Evolutionary conservation across 2,113 vertebrate genomes (phyloP), one percentile per base, ranked within the genome.

Genomic region (Microcebus murinus): DNA sequence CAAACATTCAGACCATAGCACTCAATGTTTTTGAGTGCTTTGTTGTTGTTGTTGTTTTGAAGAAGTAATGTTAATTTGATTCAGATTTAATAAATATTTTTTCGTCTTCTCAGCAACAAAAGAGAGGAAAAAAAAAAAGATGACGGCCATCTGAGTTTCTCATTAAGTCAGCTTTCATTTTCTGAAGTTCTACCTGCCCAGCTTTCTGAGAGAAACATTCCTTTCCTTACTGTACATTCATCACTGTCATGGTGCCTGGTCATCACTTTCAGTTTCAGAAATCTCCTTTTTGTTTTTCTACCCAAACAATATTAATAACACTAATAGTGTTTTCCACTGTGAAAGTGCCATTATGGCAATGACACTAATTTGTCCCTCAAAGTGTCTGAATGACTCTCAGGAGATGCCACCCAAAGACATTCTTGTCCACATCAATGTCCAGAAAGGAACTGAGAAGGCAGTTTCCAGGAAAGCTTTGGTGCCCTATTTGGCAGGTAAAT

Each of bases 81-180:
- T 87, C 73, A 94, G 34, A 98, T 91, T 84, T 97, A 92, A 96
- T 93, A 79, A 95, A 8, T n/a, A 84, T 18, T 89, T 87, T 92
- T 61, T 59, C 42, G 97, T 98, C 63, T 97, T 98, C 92, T 87
- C 93, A 96, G 96, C 23, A 90, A 95, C 98, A 97, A 88, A 57
- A 74, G 57, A 70, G 81, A 90, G 48, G 48, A 2, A 93, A 80
- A 67, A n/a, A 65, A 15, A 15, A 67, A 57, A 57, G 55, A 57
- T 57, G 55, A 21, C 2, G 7, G 20, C 14, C 11, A 86, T 80
- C 89, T 93, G 94, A 97, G 91, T 97, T 96, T 97, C 89, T 96
- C 93, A 92, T 97, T 83, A 98, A 95, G 96, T 94, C 86, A 74
- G 21, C 85, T 97, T 96, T 95, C 86, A 70, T 50, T 97, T 95